A percentile compares a stretch with the other conserved stretches of the same genome.
phyloP scores from a whole-genome alignment of 2,888 invertebrate genomes.

The Leptinotarsa tumamoca region DNA sequence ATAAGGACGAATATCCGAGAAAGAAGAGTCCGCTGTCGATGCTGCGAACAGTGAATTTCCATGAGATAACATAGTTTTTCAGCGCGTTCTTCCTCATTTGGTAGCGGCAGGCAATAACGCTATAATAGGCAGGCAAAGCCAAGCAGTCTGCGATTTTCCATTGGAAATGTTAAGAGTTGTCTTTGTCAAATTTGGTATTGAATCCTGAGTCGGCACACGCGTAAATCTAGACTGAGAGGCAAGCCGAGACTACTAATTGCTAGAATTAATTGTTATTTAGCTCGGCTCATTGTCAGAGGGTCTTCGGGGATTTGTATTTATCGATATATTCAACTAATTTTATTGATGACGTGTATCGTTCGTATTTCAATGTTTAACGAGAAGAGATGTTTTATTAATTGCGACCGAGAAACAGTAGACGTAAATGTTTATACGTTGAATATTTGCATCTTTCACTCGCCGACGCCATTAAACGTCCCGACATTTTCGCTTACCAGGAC shows the following conservation, averaged over 20 bases:
- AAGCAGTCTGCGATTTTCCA: conserved; percentile 66
- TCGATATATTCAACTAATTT: conserved; percentile 51
- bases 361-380: conserved; percentile 40
- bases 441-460: conserved; percentile 23
- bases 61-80: conserved; percentile 64
- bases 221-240: conserved; percentile 62
- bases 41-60: conserved; percentile 55
- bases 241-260: conserved; percentile 65
- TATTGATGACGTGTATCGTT: conserved; percentile 46
- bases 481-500: conserved; percentile 18
- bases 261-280: conserved; percentile 66
- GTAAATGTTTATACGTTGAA: conserved; percentile 27
- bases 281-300: conserved; percentile 50
- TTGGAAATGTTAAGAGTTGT: conserved; percentile 64
- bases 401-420: conserved; percentile 22
- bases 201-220: conserved; percentile 62
- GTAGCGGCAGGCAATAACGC: conserved; percentile 62
- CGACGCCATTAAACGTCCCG: conserved; percentile 22
- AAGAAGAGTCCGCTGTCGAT: conserved; percentile 51
- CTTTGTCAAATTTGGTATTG: conserved; percentile 67
- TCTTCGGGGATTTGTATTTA: conserved; percentile 50
- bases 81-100: conserved; percentile 62
- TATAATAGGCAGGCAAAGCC: conserved; percentile 67
- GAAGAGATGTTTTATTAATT: conserved; percentile 47
- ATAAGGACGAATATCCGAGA: conserved; percentile 48